Conservation (phyloP, 2,797 vertebrate species). For the Rhynchotus rufescens region DNA sequence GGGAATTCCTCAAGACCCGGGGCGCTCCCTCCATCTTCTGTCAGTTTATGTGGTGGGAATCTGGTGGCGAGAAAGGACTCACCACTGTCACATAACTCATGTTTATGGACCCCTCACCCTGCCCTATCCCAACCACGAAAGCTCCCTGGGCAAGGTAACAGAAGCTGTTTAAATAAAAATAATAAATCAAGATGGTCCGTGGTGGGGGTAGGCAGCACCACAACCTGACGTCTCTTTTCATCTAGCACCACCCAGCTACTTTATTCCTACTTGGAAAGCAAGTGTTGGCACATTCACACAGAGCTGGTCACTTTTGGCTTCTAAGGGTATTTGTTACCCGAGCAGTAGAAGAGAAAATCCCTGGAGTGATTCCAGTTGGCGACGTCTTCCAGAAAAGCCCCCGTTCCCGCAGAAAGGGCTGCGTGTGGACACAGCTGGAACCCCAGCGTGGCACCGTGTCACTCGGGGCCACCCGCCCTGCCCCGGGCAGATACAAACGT, state of each 20-base stretch:
- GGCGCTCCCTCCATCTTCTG: neutral
- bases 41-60: neutral
- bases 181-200: neutral
- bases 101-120: neutral
- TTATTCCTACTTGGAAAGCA: neutral
- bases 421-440: neutral
- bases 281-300: neutral
- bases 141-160: neutral
- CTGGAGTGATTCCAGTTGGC: neutral
- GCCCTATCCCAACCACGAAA: neutral
- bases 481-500: neutral
- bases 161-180: neutral
- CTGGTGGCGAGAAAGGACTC: neutral
- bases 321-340: neutral
- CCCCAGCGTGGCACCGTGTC: fast-evolving
- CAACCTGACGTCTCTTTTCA: neutral
- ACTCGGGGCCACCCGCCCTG: neutral
- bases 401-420: neutral
- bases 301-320: neutral
- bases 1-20: too few species aligned
- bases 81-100: fast-evolving
- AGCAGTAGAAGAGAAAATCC: neutral
- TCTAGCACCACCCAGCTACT: neutral
- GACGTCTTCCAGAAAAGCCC: neutral
- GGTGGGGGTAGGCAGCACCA: neutral